Evolutionary conservation across 2,797 vertebrate genomes (phyloP), one percentile per base, ranked within the genome.

Genomic region (Enteromius argenteus): DNA sequence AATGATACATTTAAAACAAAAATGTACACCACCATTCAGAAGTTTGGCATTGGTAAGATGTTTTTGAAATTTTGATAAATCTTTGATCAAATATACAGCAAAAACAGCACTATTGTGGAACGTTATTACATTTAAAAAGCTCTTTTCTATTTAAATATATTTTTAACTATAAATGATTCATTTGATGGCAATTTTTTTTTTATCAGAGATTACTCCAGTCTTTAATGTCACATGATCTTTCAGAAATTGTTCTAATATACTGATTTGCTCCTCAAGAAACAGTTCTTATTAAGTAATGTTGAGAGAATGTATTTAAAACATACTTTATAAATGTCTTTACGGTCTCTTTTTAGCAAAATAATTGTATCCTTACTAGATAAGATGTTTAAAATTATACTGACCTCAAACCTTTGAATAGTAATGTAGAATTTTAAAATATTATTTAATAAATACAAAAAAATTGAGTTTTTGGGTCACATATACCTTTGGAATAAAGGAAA

Each of bases 401-500:
- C 39, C 39, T 13, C 39, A 2, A 46, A 46, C n/a, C 15, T 71
- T 27, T 71, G 14, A 71, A 71, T 4, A 7, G 23, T 71, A 46
- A 46, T 44, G 13, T 42, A 11, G 21, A 56, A n/a, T n/a, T 39
- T n/a, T 23, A 0, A 39, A 68, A 71, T 27, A 44, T 10, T 46
- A 71, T 17, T 42, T 23, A 7, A 69, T 42, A 69, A 23, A 42
- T 39, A 2, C 7, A 39, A 39, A 39, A 9, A 39, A 27, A 27
- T 27, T 27, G 27, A 27, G 27, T 27, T 27, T 27, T 51, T 46
- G 11, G 14, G 27, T 67, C 37, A 72, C 13, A 11, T 27, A 44
- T 91, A 96, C 96, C 95, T 86, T 96, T 96, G 27, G 87, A 87
- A 78, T 84, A 58, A 23, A 97, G 89, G 93, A 97, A 97, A 64